phyloP scores from a whole-genome alignment of 2,113 vertebrate species.

The Pampusana beccarii region DNA sequence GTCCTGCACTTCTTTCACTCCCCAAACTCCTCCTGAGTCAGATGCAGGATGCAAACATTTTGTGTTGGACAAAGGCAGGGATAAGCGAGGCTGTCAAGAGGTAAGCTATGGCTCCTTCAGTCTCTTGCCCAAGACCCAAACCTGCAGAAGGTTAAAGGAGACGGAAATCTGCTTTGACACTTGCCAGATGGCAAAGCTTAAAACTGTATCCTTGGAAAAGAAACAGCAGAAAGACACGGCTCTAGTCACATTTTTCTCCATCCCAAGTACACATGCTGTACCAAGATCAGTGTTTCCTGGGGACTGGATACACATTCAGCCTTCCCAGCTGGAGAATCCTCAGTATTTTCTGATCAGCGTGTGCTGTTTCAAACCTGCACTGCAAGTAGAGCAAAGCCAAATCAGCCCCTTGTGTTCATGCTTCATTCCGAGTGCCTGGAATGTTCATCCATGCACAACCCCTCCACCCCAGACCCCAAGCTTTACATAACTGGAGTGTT shows the following conservation, averaged over 20 bases:
- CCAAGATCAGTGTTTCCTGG: not conserved
- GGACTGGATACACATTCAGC: not conserved
- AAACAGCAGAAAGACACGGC: not conserved
- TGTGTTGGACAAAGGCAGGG: not conserved
- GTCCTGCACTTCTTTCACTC: not conserved
- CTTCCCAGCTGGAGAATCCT: not conserved
- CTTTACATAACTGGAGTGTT: not conserved
- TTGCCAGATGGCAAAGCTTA: not conserved
- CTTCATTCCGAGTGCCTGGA: not conserved
- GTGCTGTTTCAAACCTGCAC: not conserved
- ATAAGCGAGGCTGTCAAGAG: not conserved
- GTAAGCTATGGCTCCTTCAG: not conserved
- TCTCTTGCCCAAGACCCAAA: not conserved
- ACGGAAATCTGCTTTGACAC: not conserved
- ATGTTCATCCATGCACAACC: rapidly evolving
- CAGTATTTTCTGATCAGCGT: not conserved
- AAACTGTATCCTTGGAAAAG: not conserved
- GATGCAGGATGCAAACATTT: not conserved
- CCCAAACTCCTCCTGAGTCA: not conserved
- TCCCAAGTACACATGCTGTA: not conserved
- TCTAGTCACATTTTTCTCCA: not conserved
- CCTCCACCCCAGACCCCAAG: not conserved
- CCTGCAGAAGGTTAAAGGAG: not conserved
- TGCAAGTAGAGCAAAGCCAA: not conserved
- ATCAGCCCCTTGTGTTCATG: not conserved